Evolutionary conservation across 2,797 vertebrate genomes (phyloP).

Genomic region (Premnoplex brunnescens): DNA sequence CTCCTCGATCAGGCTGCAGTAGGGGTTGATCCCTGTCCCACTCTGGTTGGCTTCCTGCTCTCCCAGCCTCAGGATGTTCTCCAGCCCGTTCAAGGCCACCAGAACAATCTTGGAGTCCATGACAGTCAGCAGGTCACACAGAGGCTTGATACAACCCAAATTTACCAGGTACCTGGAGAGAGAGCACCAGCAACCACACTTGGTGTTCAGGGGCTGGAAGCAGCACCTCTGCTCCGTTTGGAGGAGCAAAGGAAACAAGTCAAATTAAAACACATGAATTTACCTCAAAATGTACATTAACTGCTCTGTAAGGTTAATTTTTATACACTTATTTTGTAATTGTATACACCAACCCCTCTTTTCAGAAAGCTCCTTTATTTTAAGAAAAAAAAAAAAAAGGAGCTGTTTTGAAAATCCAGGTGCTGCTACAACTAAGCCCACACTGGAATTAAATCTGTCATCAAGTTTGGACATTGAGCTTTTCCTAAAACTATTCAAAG

Average conservation of each 20-base stretch:
- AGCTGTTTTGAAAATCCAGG: neutral
- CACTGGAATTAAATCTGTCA: neutral
- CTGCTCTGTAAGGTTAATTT: neutral
- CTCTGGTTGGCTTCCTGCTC: conserved; percentile 92
- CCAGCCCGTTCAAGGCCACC: conserved; percentile 93
- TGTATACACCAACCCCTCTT: fast-evolving
- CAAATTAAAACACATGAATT: neutral
- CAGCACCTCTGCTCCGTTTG: neutral
- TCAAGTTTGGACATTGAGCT: neutral
- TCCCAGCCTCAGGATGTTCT: conserved; percentile 94
- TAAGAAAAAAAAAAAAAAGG: neutral
- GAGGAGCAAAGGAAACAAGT: neutral
- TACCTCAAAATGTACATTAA: neutral
- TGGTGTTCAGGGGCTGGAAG: neutral
- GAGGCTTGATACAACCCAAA: conserved; percentile 94
- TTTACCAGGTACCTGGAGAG: conserved; percentile 90
- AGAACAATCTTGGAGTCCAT: conserved; percentile 99
- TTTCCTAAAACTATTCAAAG: neutral
- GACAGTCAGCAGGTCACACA: conserved; percentile 95
- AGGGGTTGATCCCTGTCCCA: conserved; percentile 90
- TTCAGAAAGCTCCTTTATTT: neutral
- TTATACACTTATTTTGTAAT: neutral
- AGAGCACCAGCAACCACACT: neutral
- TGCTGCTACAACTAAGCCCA: neutral
- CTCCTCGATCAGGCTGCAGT: conserved; percentile 97